Percentiles rank a stretch among this genome's conserved stretches.
Evolutionary conservation across 2,888 invertebrate species (phyloP).

Genomic region (Parnassius orleans): DNA sequence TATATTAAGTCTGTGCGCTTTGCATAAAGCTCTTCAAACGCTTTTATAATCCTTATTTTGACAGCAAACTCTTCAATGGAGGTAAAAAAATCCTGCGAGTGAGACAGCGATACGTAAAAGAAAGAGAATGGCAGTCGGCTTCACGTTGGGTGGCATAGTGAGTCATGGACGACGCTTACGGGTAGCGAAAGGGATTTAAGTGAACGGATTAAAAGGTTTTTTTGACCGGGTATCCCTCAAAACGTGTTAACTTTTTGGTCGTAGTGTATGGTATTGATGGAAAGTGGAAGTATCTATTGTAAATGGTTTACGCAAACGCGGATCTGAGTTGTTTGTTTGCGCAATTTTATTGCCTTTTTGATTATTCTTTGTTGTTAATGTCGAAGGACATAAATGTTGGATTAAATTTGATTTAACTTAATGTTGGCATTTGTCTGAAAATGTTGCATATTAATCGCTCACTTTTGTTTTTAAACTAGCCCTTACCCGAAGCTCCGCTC

Average conservation of each 20-base stretch:
- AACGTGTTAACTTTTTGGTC: conserved; percentile 38
- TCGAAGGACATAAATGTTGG: no score
- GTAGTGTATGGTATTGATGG: conserved; percentile 47
- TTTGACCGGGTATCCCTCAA: conserved; percentile 37
- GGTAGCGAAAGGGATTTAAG: conserved; percentile 47
- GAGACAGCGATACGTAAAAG: conserved; percentile 47
- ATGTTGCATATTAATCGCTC: no score
- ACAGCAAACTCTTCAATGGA: conserved; percentile 77
- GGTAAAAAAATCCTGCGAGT: conserved; percentile 55
- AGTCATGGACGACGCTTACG: conserved; percentile 52
- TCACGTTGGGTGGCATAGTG: conserved; percentile 73
- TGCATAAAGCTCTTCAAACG: conserved; percentile 65
- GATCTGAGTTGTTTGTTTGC: conserved; percentile 8
- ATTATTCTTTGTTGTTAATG: neutral
- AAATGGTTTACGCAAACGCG: neutral
- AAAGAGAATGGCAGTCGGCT: conserved; percentile 39
- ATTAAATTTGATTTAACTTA: no score
- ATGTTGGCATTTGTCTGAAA: no score
- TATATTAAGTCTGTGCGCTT: conserved; percentile 24
- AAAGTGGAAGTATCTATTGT: conserved; percentile 34
- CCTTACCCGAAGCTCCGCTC: no score
- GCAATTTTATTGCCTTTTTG: conserved; percentile 14
- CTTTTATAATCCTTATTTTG: conserved; percentile 81
- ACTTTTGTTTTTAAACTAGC: no score
- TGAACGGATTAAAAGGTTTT: conserved; percentile 49